Evolutionary conservation across 2,797 vertebrate genomes (phyloP).

Genomic region (Typhlichthys eigenmanni): DNA sequence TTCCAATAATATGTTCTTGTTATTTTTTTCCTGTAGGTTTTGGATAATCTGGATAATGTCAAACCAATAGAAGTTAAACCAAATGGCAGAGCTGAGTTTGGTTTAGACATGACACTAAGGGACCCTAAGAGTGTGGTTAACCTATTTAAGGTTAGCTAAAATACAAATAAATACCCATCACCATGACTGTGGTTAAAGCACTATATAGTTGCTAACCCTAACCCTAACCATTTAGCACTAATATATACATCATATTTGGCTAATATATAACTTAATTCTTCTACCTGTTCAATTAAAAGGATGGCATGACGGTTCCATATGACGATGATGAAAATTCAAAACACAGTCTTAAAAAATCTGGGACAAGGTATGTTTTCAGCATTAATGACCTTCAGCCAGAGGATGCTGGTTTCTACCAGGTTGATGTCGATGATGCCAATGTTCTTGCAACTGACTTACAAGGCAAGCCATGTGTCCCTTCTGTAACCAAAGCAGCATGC

Average conservation of each 20-base stretch:
- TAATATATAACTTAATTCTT: not conserved
- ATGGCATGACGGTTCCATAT: constrained; percentile 64
- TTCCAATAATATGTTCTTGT: not conserved
- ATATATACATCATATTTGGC: not conserved
- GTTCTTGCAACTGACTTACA: constrained; percentile 83
- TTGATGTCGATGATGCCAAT: constrained; percentile 83
- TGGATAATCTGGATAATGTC: constrained; percentile 74
- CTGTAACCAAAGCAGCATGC: not conserved
- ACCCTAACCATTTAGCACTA: not conserved
- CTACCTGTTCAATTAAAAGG: constrained; percentile 45
- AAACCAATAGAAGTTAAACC: constrained; percentile 83
- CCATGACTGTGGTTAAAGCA: no score
- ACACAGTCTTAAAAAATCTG: constrained; percentile 73
- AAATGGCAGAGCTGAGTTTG: constrained; percentile 79
- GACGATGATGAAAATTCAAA: constrained; percentile 71
- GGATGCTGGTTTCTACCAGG: constrained; percentile 88
- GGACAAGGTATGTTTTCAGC: constrained; percentile 80
- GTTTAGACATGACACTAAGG: constrained; percentile 82
- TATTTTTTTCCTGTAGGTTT: constrained; percentile 66
- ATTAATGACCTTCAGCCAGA: constrained; percentile 80
- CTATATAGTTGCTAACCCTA: not conserved
- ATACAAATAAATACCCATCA: not conserved
- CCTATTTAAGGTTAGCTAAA: constrained; percentile 84
- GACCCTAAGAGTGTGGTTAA: constrained; percentile 78
- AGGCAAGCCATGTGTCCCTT: constrained; percentile 57